These are phyloP conservation scores for Henicopernis longicauda DNA, from an alignment of 2,113 vertebrate genomes.

Conservation along the genomic window DNA sequence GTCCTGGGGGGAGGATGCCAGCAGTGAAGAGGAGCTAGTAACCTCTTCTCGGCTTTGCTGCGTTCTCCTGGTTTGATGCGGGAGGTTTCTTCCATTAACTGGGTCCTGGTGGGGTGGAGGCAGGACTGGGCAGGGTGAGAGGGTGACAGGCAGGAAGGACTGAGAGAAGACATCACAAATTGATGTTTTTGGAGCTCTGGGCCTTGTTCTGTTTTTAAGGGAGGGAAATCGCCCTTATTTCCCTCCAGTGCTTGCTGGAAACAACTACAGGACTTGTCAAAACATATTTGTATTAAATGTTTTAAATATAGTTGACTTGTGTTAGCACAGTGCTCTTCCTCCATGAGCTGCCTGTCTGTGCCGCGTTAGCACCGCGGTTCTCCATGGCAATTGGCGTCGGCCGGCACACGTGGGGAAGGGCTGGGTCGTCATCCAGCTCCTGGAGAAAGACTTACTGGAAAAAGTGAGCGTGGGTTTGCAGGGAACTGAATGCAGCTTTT, in stretches of 20 bases:
- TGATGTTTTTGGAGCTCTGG: background rate
- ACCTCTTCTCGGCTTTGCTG: background rate
- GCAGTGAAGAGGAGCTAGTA: accelerated
- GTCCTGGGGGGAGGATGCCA: background rate
- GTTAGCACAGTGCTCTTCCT: background rate
- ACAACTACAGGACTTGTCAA: slow-evolving; percentile 17
- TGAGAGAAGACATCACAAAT: background rate
- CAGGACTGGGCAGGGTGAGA: background rate
- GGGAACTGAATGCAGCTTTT: slow-evolving; percentile 45
- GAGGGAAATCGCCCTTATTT: background rate
- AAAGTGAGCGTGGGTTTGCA: slow-evolving; percentile 38
- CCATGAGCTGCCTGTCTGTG: background rate
- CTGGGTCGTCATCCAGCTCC: slow-evolving; percentile 7
- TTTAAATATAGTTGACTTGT: background rate
- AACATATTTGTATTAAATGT: slow-evolving; percentile 60
- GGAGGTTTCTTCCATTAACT: background rate
- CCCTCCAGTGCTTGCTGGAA: background rate
- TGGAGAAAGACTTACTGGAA: slow-evolving; percentile 34
- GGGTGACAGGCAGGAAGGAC: background rate
- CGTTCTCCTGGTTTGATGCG: background rate
- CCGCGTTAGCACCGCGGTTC: background rate
- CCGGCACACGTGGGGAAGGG: background rate
- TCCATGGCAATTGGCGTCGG: background rate
- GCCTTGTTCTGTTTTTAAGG: slow-evolving; percentile 17
- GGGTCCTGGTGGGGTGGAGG: background rate